phyloP scores from a whole-genome alignment of 1,140 invertebrate genomes.

The Drosophila orosa region DNA sequence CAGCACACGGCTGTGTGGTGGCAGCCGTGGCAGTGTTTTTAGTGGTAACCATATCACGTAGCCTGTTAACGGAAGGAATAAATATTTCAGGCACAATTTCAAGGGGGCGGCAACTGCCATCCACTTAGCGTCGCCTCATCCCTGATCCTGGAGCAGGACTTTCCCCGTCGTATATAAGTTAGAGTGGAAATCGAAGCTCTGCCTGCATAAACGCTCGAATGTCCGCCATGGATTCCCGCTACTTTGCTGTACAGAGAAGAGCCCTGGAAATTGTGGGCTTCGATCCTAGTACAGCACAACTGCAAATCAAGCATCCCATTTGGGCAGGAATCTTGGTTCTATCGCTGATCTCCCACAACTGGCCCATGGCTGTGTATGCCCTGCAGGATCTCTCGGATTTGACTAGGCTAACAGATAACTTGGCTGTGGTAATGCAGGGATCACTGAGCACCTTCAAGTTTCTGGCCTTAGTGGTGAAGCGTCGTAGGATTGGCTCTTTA shows the following conservation, averaged over 20 bases:
- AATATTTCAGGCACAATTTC: slow-evolving; percentile 70
- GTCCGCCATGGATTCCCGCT: slow-evolving; percentile 36
- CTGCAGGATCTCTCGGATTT: slow-evolving; percentile 42
- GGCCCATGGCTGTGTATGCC: slow-evolving; percentile 47
- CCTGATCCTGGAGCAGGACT: not conserved
- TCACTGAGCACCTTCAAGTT: slow-evolving; percentile 45
- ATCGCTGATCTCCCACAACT: slow-evolving; percentile 39
- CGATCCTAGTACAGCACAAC: slow-evolving; percentile 4
- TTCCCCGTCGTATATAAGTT: slow-evolving; percentile 7
- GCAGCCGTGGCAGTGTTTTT: not conserved
- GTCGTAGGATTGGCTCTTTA: slow-evolving; percentile 18
- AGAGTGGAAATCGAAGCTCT: not conserved
- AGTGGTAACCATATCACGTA: slow-evolving; percentile 70
- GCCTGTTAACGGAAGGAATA: slow-evolving; percentile 63
- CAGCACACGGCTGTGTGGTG: slow-evolving; percentile 21
- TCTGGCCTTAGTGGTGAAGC: slow-evolving; percentile 26
- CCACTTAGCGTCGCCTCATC: slow-evolving; percentile 42
- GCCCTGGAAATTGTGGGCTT: slow-evolving; percentile 50
- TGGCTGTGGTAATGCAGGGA: slow-evolving; percentile 42
- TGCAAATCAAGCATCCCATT: slow-evolving; percentile 39
- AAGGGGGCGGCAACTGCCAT: slow-evolving; percentile 49
- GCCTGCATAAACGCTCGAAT: slow-evolving; percentile 9
- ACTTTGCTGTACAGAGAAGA: slow-evolving; percentile 48
- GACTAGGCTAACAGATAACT: slow-evolving; percentile 26
- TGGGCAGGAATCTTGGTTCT: slow-evolving; percentile 37